A percentile compares a stretch with the other conserved stretches of the same genome.
Conservation (phyloP, 2,113 vertebrate genomes). For the Electrona antarctica region DNA sequence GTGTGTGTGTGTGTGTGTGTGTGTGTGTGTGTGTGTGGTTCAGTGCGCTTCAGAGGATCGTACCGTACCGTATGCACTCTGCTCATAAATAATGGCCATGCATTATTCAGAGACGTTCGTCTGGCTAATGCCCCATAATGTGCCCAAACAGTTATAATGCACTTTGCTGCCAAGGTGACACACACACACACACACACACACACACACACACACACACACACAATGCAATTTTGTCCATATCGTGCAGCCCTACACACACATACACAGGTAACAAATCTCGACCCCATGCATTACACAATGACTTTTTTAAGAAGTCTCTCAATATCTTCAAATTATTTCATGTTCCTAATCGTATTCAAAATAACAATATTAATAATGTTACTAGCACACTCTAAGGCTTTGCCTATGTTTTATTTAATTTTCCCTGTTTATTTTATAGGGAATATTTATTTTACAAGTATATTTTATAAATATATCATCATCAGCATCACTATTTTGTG, state of each 20-base stretch:
- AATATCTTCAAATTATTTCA: no score
- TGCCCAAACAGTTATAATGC: slow-evolving; percentile 72
- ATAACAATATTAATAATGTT: no score
- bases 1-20: background rate
- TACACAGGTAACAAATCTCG: background rate
- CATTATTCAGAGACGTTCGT: slow-evolving; percentile 71
- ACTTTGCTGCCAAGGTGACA: slow-evolving; percentile 55
- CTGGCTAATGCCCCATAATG: slow-evolving; percentile 72
- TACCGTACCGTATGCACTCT: slow-evolving; percentile 48
- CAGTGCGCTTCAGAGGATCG: slow-evolving; percentile 52
- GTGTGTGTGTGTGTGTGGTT: slow-evolving; percentile 13
- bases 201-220: slow-evolving; percentile 26
- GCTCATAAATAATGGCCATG: slow-evolving; percentile 70
- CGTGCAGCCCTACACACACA: background rate
- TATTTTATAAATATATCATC: no score
- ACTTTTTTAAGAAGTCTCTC: no score
- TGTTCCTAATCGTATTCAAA: no score
- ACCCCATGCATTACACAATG: background rate
- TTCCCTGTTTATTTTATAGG: no score
- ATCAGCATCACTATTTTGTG: no score
- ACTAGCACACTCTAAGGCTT: no score
- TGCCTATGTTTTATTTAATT: no score
- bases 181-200: slow-evolving; percentile 14
- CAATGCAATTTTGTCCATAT: background rate
- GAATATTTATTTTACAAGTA: no score